A percentile compares a stretch with the other conserved stretches of the same genome.
phyloP scores from a whole-genome alignment of 1,140 invertebrate genomes.

The Gonioctena quinquepunctata region DNA sequence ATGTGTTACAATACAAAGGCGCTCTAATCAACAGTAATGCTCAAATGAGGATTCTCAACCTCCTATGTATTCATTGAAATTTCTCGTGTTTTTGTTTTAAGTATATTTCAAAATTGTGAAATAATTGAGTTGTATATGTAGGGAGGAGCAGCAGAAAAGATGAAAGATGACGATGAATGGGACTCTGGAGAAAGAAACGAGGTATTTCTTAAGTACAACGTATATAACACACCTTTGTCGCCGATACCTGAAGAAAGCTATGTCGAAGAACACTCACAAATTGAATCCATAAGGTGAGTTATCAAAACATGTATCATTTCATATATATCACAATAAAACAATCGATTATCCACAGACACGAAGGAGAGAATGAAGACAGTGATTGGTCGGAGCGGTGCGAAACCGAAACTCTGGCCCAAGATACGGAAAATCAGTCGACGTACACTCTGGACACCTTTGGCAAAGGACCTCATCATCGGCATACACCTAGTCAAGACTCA shows the following conservation, averaged over 20 bases:
- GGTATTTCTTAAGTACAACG: conserved; percentile 60
- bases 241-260: conserved; percentile 68
- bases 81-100: no score
- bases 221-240: conserved; percentile 63
- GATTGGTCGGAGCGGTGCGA: conserved; percentile 43
- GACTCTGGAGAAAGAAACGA: conserved; percentile 51
- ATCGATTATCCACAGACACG: conserved; percentile 1
- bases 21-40: no score
- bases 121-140: no score
- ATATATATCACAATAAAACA: not conserved
- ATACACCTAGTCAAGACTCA: conserved; percentile 64
- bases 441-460: conserved; percentile 41
- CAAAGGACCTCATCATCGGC: conserved; percentile 50
- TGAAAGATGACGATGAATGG: conserved; percentile 47
- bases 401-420: conserved; percentile 12
- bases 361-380: conserved; percentile 33
- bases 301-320: not conserved
- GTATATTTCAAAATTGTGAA: no score
- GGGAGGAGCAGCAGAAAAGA: not conserved
- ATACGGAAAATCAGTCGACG: conserved; percentile 35
- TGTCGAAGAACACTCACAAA: conserved; percentile 39
- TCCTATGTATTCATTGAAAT: no score
- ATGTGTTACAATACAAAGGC: no score
- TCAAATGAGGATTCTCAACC: no score
- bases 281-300: conserved; percentile 32